Conservation (phyloP, 2,797 vertebrate species). For the Oophaga sylvatica region DNA sequence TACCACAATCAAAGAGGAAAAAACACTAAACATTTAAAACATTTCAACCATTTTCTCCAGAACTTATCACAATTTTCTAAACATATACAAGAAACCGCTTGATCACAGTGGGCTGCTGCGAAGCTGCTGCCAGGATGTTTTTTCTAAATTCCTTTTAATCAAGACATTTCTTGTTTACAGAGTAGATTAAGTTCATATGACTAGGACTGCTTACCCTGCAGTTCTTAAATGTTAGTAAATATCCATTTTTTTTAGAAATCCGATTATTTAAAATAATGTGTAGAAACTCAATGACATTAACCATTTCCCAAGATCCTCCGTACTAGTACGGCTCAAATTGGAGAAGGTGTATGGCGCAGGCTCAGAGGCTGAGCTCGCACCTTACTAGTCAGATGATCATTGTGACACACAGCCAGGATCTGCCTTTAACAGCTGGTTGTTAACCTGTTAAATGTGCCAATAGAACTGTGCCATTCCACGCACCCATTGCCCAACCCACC, state of each 20-base stretch:
- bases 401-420: too few species aligned
- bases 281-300: background rate
- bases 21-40: slow-evolving; percentile 30
- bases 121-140: slow-evolving; percentile 28
- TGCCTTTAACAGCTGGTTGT: too few species aligned
- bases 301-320: too few species aligned
- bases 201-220: background rate
- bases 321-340: too few species aligned
- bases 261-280: background rate
- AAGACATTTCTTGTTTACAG: slow-evolving; percentile 22
- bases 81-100: slow-evolving; percentile 29
- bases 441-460: too few species aligned
- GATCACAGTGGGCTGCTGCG: slow-evolving; percentile 1
- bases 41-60: background rate
- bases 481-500: too few species aligned
- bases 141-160: slow-evolving; percentile 29
- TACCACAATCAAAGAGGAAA: slow-evolving; percentile 32
- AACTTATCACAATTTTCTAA: slow-evolving; percentile 14
- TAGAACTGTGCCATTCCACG: too few species aligned
- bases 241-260: background rate
- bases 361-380: too few species aligned
- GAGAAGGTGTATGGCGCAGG: too few species aligned
- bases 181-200: background rate
- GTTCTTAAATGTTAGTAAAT: background rate
- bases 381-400: too few species aligned